Evolutionary conservation across 2,888 invertebrate genomes (phyloP).

Genomic region (Frankliniella intonsa): DNA sequence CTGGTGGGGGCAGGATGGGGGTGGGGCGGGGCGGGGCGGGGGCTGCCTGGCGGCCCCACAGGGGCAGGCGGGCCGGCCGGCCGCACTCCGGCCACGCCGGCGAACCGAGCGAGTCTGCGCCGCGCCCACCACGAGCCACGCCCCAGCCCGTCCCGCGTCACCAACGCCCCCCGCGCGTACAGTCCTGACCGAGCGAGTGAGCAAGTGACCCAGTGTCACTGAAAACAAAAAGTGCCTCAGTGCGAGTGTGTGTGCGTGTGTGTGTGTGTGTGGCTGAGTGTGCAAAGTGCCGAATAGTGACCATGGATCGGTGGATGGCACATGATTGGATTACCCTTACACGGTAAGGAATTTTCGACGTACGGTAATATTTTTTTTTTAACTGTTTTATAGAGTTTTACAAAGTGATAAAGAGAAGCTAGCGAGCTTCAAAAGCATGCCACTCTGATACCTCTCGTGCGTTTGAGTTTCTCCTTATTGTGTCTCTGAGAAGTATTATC

Average conservation of each 20-base stretch:
- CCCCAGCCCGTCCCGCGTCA: neutral
- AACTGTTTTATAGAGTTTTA: too few species aligned
- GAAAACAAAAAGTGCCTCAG: too few species aligned
- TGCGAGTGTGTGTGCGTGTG: neutral
- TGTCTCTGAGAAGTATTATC: too few species aligned
- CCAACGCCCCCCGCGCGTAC: neutral
- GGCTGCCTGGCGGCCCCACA: neutral
- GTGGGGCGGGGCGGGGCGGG: neutral
- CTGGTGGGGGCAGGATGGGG: neutral
- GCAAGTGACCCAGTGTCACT: neutral
- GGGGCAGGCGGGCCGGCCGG: conserved; percentile 3
- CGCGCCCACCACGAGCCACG: neutral
- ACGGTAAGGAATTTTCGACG: neutral
- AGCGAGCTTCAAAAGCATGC: too few species aligned
- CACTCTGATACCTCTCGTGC: too few species aligned
- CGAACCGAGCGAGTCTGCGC: neutral
- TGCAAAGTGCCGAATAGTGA: neutral
- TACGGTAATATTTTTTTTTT: too few species aligned
- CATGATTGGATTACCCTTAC: neutral
- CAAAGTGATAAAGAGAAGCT: too few species aligned
- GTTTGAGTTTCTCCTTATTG: too few species aligned
- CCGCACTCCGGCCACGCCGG: neutral
- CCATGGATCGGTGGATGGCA: neutral
- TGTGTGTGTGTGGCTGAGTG: neutral
- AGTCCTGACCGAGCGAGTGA: neutral